phyloP scores from a whole-genome alignment of 2,888 invertebrate species.

The Chloroclystis v-ata region DNA sequence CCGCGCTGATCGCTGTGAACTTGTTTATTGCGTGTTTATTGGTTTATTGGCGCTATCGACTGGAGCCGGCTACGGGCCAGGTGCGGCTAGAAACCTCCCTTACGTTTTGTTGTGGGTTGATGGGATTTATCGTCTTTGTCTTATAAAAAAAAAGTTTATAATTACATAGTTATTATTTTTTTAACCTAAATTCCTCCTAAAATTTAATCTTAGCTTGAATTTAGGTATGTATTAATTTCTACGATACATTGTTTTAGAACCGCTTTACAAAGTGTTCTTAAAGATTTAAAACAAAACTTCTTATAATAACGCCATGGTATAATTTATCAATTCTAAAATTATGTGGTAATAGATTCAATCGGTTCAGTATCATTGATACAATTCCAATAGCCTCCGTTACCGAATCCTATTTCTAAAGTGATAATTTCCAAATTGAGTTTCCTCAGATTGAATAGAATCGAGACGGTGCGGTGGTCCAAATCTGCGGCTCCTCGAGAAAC shows the following conservation, averaged over 20 bases:
- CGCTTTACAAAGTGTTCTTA: too few species aligned
- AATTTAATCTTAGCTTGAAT: too few species aligned
- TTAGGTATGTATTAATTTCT: too few species aligned
- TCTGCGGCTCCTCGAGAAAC: neutral
- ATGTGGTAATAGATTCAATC: neutral
- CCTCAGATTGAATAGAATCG: neutral
- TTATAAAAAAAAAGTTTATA: too few species aligned
- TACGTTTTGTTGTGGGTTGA: too few species aligned
- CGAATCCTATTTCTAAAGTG: neutral
- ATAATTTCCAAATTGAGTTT: neutral
- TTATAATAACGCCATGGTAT: too few species aligned
- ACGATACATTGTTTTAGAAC: too few species aligned
- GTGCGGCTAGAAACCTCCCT: conserved; percentile 1
- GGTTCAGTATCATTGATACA: neutral
- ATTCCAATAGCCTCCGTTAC: neutral
- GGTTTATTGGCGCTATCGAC: conserved; percentile 21
- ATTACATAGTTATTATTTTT: too few species aligned
- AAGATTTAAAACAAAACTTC: too few species aligned
- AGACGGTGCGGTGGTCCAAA: neutral
- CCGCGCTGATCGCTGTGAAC: conserved; percentile 2
- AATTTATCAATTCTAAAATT: too few species aligned
- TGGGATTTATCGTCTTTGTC: too few species aligned
- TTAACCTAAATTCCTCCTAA: too few species aligned
- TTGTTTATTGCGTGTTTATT: conserved; percentile 18
- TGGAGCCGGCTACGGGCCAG: conserved; percentile 7